phyloP scores from a whole-genome alignment of 2,888 invertebrate species.

The Spisula subtruncata region DNA sequence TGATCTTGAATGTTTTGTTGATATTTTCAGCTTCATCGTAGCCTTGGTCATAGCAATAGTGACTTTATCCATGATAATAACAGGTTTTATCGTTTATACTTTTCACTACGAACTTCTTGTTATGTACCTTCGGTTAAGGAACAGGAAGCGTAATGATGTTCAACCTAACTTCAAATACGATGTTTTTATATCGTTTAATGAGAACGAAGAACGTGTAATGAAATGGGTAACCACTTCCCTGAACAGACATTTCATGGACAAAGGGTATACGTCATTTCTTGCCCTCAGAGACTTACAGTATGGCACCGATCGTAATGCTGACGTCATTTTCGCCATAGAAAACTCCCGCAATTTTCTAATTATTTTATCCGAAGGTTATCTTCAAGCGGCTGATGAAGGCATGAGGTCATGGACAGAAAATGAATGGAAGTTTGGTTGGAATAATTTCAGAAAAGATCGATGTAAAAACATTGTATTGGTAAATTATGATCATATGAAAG shows the following conservation, averaged over 20 bases:
- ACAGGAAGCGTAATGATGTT: constrained; percentile 8
- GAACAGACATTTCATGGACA: constrained; percentile 22
- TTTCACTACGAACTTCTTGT: constrained; percentile 52
- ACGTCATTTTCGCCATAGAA: constrained; percentile 24
- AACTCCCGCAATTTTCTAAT: constrained; percentile 52
- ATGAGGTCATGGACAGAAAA: constrained; percentile 45
- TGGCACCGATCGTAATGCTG: constrained; percentile 50
- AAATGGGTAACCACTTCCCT: constrained; percentile 52
- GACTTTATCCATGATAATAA: constrained; percentile 28
- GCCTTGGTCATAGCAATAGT: background rate
- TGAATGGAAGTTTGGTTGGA: constrained; percentile 62
- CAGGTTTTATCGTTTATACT: background rate
- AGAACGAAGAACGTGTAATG: constrained; percentile 42
- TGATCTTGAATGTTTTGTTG: constrained; percentile 23
- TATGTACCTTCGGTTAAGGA: constrained; percentile 25
- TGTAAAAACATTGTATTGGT: constrained; percentile 49
- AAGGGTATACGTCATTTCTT: constrained; percentile 46
- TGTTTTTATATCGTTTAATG: constrained; percentile 58
- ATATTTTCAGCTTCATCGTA: background rate
- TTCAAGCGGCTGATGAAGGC: constrained; percentile 5
- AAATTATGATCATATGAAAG: constrained; percentile 55
- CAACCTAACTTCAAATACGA: constrained; percentile 41
- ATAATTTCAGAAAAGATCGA: constrained; percentile 41
- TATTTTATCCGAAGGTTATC: constrained; percentile 53
- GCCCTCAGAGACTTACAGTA: constrained; percentile 45